phyloP scores from a whole-genome alignment of 2,888 invertebrate genomes.

The Portevinia maculata region DNA sequence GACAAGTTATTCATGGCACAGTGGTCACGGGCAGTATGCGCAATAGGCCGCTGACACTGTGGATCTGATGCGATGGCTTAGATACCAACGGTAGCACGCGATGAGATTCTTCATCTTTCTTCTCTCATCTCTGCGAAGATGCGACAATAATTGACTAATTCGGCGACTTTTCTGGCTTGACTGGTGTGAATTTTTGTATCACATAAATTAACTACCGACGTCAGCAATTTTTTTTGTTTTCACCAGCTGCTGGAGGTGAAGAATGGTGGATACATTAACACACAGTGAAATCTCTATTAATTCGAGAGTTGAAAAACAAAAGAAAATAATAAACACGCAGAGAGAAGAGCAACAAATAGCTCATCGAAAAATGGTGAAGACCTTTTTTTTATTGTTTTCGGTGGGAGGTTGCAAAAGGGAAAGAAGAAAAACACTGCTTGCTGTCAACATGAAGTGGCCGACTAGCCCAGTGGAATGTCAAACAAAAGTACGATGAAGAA shows the following conservation, averaged over 20 bases:
- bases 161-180: conserved; percentile 35
- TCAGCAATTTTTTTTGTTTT: conserved; percentile 59
- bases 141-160: conserved; percentile 14
- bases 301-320: conserved; percentile 10
- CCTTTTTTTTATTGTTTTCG: conserved; percentile 29
- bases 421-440: conserved; percentile 36
- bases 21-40: conserved; percentile 43
- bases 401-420: conserved; percentile 34
- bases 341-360: conserved; percentile 64
- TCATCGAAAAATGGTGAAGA: conserved; percentile 38
- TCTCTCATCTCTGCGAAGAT: conserved; percentile 54
- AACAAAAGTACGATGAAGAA: conserved; percentile 32
- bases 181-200: conserved; percentile 8
- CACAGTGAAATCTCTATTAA: conserved; percentile 1
- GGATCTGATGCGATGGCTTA: conserved; percentile 42
- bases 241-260: conserved; percentile 31
- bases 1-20: conserved; percentile 67
- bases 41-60: conserved; percentile 32
- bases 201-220: conserved; percentile 38
- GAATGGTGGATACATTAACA: conserved; percentile 3
- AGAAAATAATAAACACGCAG: conserved; percentile 18
- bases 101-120: conserved; percentile 59
- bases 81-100: conserved; percentile 33
- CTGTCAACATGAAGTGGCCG: conserved; percentile 44
- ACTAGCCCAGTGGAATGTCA: conserved; percentile 65